phyloP scores from a whole-genome alignment of 2,113 vertebrate species.

The Oncorhynchus gorbuscha region DNA sequence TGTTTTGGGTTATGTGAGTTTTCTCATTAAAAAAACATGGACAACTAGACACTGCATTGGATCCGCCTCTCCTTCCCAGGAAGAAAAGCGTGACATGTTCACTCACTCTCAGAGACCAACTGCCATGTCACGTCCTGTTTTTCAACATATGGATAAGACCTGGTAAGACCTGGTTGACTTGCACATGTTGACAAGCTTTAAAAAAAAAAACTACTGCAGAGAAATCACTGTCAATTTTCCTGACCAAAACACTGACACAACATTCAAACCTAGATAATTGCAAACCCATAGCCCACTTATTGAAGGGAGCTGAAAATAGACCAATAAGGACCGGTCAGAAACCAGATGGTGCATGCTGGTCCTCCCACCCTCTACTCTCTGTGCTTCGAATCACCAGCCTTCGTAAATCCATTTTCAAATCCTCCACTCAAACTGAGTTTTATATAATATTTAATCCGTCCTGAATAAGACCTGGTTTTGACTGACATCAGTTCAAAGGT shows the following conservation, averaged over 20 bases:
- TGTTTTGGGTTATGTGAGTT: no score
- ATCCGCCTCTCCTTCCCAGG: no score
- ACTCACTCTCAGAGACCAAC: no score
- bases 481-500: conserved; percentile 21
- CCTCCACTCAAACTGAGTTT: background rate
- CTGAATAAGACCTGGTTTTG: conserved; percentile 1
- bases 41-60: no score
- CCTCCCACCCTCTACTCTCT: conserved; percentile 2
- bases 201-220: background rate
- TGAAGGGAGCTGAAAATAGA: conserved; percentile 21
- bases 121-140: no score
- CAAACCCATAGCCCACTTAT: conserved; percentile 15
- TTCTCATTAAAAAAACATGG: no score
- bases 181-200: background rate
- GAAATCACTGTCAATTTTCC: conserved; percentile 21
- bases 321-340: conserved; percentile 22
- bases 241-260: background rate
- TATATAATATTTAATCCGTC: conserved; percentile 2
- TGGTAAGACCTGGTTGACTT: conserved; percentile 11
- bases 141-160: background rate
- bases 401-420: conserved; percentile 13
- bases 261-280: background rate
- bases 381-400: conserved; percentile 1
- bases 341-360: conserved; percentile 36
- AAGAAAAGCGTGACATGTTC: no score